Base-by-base conservation (phyloP, 2,888 invertebrate genomes). In the Sinohyriopsis cumingii region DNA sequence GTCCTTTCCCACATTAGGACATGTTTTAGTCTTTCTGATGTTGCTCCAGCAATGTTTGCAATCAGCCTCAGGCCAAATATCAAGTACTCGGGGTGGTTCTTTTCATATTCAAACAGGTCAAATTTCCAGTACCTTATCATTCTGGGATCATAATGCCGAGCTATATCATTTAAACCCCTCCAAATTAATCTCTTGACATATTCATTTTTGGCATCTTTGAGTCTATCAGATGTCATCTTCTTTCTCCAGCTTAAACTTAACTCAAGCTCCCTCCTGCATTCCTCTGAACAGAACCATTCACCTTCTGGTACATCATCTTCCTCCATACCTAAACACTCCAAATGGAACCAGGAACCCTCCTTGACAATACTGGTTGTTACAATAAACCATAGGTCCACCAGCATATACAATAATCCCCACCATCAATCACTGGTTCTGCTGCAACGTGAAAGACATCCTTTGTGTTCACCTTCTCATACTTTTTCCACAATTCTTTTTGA, bases 331-430 rank as follows among this genome's bases (percentile, higher is more conserved):
- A 71, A 19, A 53, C 68, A 72, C 6, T 65, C 65, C n/a, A 72
- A n/a, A 53, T 72, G 72, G 25, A 72, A 72, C 72, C 72, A 72
- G 15, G 59, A 53, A n/a, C 59, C 56, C 15, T n/a, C 63, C 28
- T 19, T 45, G 25, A 59, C 71, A 71, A 55, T 45, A 53, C 3
- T 22, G 45, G 33, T 70, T 66, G 28, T 33, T 28, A 45, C 70
- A 70, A 56, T 65, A 66, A 28, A 70, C 24, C 65, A 61, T 61
- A 12, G 20, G 28, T 19, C 66, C 70, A 65, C 66, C 66, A 12
- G 28, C 69, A 69, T 12, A 56, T 56, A 24, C 69, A 69, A 24
- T 66, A 61, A 20, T 53, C 22, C 6, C 20, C 22, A 18, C 24
- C 20, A 28, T 19, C 65, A 7, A 54, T 7, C 15, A 12, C 19